Conservation (phyloP, 1,140 invertebrate species). For the Papilio polytes region DNA sequence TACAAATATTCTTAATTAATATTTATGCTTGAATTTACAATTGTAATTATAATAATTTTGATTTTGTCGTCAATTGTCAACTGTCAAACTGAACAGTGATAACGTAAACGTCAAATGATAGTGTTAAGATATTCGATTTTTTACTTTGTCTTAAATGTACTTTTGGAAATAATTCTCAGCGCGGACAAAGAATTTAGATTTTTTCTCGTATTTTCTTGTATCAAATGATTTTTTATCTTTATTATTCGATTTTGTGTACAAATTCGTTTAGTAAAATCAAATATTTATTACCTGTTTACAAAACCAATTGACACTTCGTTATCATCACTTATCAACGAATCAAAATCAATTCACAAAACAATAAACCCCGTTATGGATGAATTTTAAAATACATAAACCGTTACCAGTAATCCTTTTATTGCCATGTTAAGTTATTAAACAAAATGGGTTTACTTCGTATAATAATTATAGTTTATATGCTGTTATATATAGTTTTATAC, state of each 20-base stretch:
- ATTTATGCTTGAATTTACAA: neutral
- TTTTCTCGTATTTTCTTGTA: neutral
- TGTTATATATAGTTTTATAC: slow-evolving; percentile 63
- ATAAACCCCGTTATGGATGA: slow-evolving; percentile 32
- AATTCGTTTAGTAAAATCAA: neutral
- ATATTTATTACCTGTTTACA: slow-evolving; percentile 8
- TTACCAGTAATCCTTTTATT: neutral
- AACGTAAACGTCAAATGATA: slow-evolving; percentile 31
- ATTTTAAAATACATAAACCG: slow-evolving; percentile 1
- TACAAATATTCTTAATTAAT: neutral
- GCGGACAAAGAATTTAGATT: neutral
- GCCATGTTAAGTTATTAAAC: neutral
- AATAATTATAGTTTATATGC: slow-evolving; percentile 63
- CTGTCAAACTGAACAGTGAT: neutral
- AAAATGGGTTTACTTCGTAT: slow-evolving; percentile 64
- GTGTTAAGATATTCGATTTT: neutral
- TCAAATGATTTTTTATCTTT: neutral
- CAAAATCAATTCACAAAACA: slow-evolving; percentile 19
- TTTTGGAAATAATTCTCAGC: neutral
- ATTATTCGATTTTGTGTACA: neutral
- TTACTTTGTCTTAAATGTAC: neutral
- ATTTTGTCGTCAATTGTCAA: neutral
- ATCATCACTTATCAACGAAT: slow-evolving; percentile 27
- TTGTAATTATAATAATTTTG: neutral
- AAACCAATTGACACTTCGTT: neutral